These are phyloP conservation scores for Crenichthys baileyi DNA, from an alignment of 2,797 vertebrate genomes.

Conservation along the genomic window DNA sequence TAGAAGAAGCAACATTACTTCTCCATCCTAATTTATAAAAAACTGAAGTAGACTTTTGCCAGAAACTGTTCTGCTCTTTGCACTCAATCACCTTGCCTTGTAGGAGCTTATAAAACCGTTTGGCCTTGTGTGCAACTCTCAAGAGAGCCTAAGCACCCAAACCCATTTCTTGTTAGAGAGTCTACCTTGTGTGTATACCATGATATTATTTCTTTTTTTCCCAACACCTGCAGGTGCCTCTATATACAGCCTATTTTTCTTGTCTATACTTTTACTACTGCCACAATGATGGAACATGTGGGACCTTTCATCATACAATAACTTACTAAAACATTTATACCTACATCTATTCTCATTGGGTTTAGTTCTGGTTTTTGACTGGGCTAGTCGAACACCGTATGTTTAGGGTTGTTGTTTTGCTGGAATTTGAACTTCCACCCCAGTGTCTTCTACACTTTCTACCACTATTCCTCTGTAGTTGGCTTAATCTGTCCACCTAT, in stretches of 20 bases:
- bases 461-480: too few species aligned
- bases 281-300: neutral
- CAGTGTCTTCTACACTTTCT: too few species aligned
- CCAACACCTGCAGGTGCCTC: conserved; percentile 1
- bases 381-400: too few species aligned
- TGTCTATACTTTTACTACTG: neutral
- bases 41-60: neutral
- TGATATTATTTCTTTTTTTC: conserved; percentile 4
- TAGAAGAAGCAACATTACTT: conserved; percentile 39
- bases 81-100: conserved; percentile 27
- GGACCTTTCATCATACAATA: neutral
- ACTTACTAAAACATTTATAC: too few species aligned
- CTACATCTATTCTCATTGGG: too few species aligned
- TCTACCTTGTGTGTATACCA: conserved; percentile 6
- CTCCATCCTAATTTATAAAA: conserved; percentile 44
- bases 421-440: too few species aligned
- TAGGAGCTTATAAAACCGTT: conserved; percentile 40
- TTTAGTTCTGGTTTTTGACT: too few species aligned
- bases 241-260: neutral
- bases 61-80: neutral
- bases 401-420: too few species aligned
- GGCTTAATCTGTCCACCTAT: too few species aligned
- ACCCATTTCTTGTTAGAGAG: conserved; percentile 8
- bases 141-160: conserved; percentile 4
- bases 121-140: conserved; percentile 38